Conservation (phyloP, 2,113 vertebrate genomes). For the Crotalus helleri region DNA sequence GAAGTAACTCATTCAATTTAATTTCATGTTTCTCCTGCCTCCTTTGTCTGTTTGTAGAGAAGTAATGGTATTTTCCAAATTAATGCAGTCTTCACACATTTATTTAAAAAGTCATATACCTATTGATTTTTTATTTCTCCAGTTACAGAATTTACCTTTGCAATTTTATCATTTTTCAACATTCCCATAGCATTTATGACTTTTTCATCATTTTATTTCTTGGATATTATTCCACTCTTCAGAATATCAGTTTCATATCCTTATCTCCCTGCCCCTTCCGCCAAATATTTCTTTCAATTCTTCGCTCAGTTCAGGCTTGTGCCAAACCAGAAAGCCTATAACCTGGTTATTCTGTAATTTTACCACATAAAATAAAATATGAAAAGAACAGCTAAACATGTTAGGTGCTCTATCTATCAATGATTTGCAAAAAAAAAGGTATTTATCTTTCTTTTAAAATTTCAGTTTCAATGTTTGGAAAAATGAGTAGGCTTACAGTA, state of each 20-base stretch:
- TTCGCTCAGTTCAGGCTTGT: not conserved
- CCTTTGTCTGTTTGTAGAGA: not conserved
- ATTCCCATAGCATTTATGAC: not conserved
- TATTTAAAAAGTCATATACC: not conserved
- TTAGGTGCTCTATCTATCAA: slow-evolving; percentile 36
- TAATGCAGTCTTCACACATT: not conserved
- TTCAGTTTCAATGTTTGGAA: slow-evolving; percentile 39
- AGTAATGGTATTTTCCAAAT: not conserved
- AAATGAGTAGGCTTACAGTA: slow-evolving; percentile 30
- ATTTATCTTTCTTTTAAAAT: slow-evolving; percentile 31
- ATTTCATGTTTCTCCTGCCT: not conserved
- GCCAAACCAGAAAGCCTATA: not conserved
- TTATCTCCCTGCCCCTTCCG: not conserved
- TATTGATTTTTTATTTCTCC: not conserved
- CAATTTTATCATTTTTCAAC: not conserved
- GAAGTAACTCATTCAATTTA: not conserved
- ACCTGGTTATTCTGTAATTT: slow-evolving; percentile 1
- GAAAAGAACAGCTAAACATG: slow-evolving; percentile 37
- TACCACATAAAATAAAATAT: slow-evolving; percentile 21
- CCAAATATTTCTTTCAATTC: not conserved
- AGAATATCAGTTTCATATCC: not conserved
- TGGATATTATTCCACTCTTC: not conserved
- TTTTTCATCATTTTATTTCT: not conserved
- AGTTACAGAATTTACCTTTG: not conserved
- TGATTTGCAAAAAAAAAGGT: slow-evolving; percentile 29